Base-by-base conservation (phyloP, 2,113 vertebrate species). In the Spea bombifrons region DNA sequence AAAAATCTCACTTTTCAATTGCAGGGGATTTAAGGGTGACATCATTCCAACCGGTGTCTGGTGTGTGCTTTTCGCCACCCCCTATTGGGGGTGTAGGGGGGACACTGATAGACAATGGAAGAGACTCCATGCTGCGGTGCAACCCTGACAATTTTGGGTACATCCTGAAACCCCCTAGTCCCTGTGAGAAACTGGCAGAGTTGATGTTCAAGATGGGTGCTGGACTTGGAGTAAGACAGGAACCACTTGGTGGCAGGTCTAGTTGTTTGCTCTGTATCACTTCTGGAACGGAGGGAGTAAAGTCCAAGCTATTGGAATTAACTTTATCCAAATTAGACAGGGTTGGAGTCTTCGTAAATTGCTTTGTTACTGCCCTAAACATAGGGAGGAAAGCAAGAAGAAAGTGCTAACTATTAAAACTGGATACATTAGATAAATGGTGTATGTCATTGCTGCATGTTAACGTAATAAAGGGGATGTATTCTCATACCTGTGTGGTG, bases 111-210 rank as follows among this genome's bases (percentile, higher is more conserved):
- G 95, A 94, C 83, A 96, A 93, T 30, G 94, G 91, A 76, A 98
- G 90, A 3, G 95, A 97, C 89, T 99, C 97, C 94, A 99, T 94
- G 87, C 97, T 99, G 82, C 96, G 94, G 84, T 98, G 96, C 80
- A 98, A 89, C 53, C 96, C 88, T 0, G 96, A 95, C 82, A 98
- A 90, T 66, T 96, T 95, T 66, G 96, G 87, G 86, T 96, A 95
- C 87, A 97, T 92, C 83, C 94, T 90, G 68, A 90, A 84, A 0
- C 91, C 86, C 71, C 94, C 94, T 75, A 95, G 87, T 78, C 91
- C 92, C 47, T 95, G 92, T 8, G 93, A 93, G 88, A 97, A 98
- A 86, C 92, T 91, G 10, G 94, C 94, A 0, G 96, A 96, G 90
- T 97, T 98, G 82, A 98, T 94, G 75, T 96, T 97, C 84, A 98